Percentiles rank a stretch among this genome's conserved stretches.
Evolutionary conservation across 2,888 invertebrate genomes (phyloP).

Genomic region (Arctia plantaginis): DNA sequence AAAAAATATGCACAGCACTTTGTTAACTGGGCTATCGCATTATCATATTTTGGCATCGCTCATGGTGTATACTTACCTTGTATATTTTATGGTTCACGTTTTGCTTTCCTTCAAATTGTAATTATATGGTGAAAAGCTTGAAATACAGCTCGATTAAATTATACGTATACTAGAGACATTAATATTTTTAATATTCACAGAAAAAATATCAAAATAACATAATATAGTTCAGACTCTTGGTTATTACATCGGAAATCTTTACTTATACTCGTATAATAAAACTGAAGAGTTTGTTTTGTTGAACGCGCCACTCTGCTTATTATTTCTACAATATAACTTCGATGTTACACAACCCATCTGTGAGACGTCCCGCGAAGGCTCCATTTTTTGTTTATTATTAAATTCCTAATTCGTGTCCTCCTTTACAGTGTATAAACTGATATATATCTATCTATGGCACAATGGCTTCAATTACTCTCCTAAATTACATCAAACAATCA

Average conservation of each 20-base stretch:
- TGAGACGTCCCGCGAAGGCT: too few relatives aligned
- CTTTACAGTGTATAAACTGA: not conserved
- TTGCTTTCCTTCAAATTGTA: not conserved
- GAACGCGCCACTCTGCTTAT: too few relatives aligned
- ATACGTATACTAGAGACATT: not conserved
- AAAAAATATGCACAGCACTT: conserved; percentile 57
- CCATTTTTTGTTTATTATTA: not conserved
- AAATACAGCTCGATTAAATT: not conserved
- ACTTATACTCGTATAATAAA: too few relatives aligned
- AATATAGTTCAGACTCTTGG: too few relatives aligned
- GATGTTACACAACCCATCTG: too few relatives aligned
- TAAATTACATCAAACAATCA: not conserved
- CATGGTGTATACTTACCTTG: conserved; percentile 20
- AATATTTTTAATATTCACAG: not conserved
- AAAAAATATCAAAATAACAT: too few relatives aligned
- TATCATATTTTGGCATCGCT: conserved; percentile 19
- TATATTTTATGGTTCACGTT: conserved; percentile 17
- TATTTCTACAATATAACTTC: too few relatives aligned
- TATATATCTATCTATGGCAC: not conserved
- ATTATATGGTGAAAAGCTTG: not conserved
- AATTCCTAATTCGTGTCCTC: not conserved
- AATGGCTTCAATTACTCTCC: not conserved
- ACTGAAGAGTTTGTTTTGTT: too few relatives aligned
- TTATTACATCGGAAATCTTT: too few relatives aligned
- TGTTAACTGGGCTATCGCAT: conserved; percentile 35